A percentile compares a stretch with the other conserved stretches of the same genome.
These are phyloP conservation scores for Anguilla marmorata DNA, from an alignment of 2,797 vertebrate genomes.

Conservation along the genomic window DNA sequence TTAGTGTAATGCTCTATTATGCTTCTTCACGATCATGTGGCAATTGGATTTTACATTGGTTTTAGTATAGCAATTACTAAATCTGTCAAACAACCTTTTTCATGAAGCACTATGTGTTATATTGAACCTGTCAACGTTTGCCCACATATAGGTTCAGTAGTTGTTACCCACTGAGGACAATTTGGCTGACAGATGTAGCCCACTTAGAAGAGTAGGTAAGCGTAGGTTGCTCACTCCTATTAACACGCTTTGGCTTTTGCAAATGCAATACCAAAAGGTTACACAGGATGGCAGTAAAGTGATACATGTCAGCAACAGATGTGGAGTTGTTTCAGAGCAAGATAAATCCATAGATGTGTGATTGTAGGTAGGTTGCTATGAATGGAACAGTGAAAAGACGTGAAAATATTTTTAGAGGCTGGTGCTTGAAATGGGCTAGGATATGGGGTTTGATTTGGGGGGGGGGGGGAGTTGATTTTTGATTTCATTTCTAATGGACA, in stretches of 20 bases:
- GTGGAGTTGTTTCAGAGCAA: background rate
- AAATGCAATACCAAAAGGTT: background rate
- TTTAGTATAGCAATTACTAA: background rate
- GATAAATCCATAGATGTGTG: background rate
- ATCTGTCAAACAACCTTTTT: background rate
- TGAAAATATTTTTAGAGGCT: background rate
- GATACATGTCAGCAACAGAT: background rate
- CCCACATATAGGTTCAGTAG: background rate
- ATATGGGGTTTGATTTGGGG: background rate
- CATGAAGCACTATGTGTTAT: too few relatives aligned
- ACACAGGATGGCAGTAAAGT: constrained; percentile 20
- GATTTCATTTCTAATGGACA: background rate
- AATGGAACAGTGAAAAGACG: background rate
- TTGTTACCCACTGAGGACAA: background rate
- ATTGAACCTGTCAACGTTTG: too few relatives aligned
- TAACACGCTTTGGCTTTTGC: background rate
- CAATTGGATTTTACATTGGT: background rate
- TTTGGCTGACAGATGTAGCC: background rate
- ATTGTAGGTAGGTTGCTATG: background rate
- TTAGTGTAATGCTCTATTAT: background rate
- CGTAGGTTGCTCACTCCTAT: background rate
- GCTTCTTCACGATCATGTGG: background rate
- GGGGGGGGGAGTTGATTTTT: background rate
- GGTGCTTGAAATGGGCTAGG: background rate
- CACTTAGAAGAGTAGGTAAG: background rate